Percentiles rank a stretch among this genome's conserved stretches.
Evolutionary conservation across 1,140 invertebrate species (phyloP).

Genomic region (Calliopsis andreniformis): DNA sequence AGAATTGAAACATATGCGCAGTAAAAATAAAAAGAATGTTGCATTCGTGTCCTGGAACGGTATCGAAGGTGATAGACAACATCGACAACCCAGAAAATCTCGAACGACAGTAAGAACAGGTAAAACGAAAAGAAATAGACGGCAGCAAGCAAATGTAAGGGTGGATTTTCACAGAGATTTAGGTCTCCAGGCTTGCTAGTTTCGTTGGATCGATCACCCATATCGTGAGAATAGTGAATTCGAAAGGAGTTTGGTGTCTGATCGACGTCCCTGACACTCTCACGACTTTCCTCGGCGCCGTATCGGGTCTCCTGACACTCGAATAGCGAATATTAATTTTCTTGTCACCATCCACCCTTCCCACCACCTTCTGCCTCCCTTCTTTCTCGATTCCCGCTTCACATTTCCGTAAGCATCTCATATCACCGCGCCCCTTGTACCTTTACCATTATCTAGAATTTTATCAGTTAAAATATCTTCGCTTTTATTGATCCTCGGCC

Average conservation of each 20-base stretch:
- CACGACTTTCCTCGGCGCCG: conserved; percentile 21
- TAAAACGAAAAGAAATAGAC: conserved; percentile 8
- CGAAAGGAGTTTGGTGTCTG: conserved; percentile 42
- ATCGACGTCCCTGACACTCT: conserved; percentile 43
- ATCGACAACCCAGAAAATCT: conserved; percentile 12
- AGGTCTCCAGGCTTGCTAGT: conserved; percentile 46
- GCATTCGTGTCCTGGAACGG: background rate
- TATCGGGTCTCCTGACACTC: conserved; percentile 16
- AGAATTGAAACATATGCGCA: too few species aligned
- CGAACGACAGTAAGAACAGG: background rate
- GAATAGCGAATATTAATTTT: conserved; percentile 25
- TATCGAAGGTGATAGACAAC: conserved; percentile 12
- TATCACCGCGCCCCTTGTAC: background rate
- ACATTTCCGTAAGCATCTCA: background rate
- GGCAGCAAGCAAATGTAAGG: conserved; percentile 18
- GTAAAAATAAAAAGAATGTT: too few species aligned
- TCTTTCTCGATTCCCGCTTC: background rate
- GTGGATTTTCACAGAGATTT: conserved; percentile 59
- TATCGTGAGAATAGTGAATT: conserved; percentile 49
- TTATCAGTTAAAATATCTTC: conserved; percentile 3
- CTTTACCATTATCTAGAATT: background rate
- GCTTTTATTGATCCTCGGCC: conserved; percentile 2
- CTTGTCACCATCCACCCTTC: too few species aligned
- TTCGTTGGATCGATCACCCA: conserved; percentile 52
- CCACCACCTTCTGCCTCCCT: conserved; percentile 4